Evolutionary conservation across 2,888 invertebrate species (phyloP), one percentile per base, ranked within the genome.

Genomic region (Congeria kusceri): DNA sequence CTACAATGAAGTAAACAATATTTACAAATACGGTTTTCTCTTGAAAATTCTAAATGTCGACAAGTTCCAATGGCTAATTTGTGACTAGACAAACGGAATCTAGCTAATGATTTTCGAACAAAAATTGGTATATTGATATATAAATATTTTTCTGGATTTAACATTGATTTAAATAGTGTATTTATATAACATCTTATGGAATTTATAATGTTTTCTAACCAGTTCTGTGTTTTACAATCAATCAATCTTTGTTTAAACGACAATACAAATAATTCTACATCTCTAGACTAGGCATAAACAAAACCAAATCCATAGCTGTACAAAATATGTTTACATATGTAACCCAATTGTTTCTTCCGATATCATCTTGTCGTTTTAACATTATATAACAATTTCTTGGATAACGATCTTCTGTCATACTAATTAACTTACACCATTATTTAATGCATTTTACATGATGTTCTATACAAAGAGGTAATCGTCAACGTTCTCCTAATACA

Each of bases 171-270:
- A 49, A 49, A 18, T 5, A 9, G 49, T 20, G 4, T 49, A 4
- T 20, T 9, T 32, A 15, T 15, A 20, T 20, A 4, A 49, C 49
- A 49, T 18, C 49, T 18, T 49, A 15, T 9, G 3, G 20, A 49
- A 49, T 49, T 20, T 49, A 4, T 49, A 4, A 49, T 3, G 15
- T 4, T 49, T 49, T 49, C 49, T 4, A 49, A 15, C 49, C 49
- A 49, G 18, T 49, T 49, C 20, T 49, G 49, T 49, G n/a, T 49
- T 9, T 49, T 49, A 49, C 49, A 49, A 49, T 49, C 49, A 49
- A 49, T 20, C 20, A 49, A 49, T 18, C 49, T 4, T 49, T 49
- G 49, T 49, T 49, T 49, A 49, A 49, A 49, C 9, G 32, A 32
- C 32, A 32, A 7, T 9, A 20, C 4, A 15, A 49, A 49, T 20